Conservation (phyloP, 1,140 invertebrate genomes). For the Penaeus japonicus region DNA sequence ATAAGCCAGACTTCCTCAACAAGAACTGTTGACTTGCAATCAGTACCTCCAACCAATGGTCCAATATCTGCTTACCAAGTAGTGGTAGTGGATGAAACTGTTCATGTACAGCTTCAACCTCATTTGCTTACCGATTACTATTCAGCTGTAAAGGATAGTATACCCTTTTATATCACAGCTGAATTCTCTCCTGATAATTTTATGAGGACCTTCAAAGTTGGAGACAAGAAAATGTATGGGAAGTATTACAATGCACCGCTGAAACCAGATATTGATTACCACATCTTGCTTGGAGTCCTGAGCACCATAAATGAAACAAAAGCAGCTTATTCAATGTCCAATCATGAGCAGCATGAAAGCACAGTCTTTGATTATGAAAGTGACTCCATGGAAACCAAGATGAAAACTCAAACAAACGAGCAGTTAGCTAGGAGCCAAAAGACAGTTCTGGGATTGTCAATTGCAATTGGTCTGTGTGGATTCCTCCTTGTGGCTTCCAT, state of each 20-base stretch:
- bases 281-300: slow-evolving; percentile 74
- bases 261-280: slow-evolving; percentile 41
- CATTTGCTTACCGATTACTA: slow-evolving; percentile 69
- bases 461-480: slow-evolving; percentile 56
- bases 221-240: slow-evolving; percentile 77
- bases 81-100: slow-evolving; percentile 74
- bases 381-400: not conserved
- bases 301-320: slow-evolving; percentile 57
- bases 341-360: slow-evolving; percentile 54
- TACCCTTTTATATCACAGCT: slow-evolving; percentile 82
- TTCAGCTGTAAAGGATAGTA: slow-evolving; percentile 69
- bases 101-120: slow-evolving; percentile 69
- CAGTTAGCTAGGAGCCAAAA: slow-evolving; percentile 23
- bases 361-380: slow-evolving; percentile 17
- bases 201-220: slow-evolving; percentile 74
- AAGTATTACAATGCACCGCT: slow-evolving; percentile 82
- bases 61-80: slow-evolving; percentile 77
- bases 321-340: slow-evolving; percentile 46
- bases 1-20: slow-evolving; percentile 68
- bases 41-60: slow-evolving; percentile 76
- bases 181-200: slow-evolving; percentile 71
- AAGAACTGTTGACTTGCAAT: slow-evolving; percentile 71
- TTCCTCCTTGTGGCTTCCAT: slow-evolving; percentile 53
- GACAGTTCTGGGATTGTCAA: slow-evolving; percentile 52
- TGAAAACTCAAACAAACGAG: not conserved